Evolutionary conservation across 2,888 invertebrate species (phyloP), one percentile per base, ranked within the genome.

Genomic region (Synergus gifuensis): DNA sequence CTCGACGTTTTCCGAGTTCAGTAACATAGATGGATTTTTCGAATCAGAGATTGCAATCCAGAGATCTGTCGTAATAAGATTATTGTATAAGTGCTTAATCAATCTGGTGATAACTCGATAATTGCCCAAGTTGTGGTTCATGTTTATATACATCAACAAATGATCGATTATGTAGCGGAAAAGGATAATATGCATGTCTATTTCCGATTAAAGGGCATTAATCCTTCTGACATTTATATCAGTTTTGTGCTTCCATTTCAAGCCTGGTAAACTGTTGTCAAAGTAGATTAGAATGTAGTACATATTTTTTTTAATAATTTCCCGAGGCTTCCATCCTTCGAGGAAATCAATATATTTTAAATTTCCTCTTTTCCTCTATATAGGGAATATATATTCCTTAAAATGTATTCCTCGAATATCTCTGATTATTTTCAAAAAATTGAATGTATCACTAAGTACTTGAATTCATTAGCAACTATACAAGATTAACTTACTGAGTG

Each of bases 91-190:
- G 78, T 78, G 81, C 78, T 79, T 82, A 80, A 85, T 83, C 83
- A 85, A 82, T 85, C 78, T 80, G 83, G 76, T 80, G 83, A 85
- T 85, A 85, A 81, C 80, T 83, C 79, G 80, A 80, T 85, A 83
- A 83, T 85, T 85, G 78, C 82, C 82, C 78, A 67, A 82, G 81
- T 81, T 54, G 54, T n/a, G 40, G 16, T 73, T 4, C 16, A 54
- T n/a, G n/a, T 22, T 67, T 22, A 54, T n/a, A 73, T 28, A 69
- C 9, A n/a, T 28, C 46, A 49, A 69, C 49, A 49, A 69, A 49
- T 69, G 16, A 28, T 69, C 28, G 7, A 14, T 36, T 73, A 2
- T 16, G 16, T 69, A 14, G 44, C 22, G 49, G 4, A n/a, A 11
- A n/a, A 49, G n/a, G 4, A 28, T 9, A 49, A 16, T 49, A 69